A percentile compares a stretch with the other conserved stretches of the same genome.
These are phyloP conservation scores for Pyrgilauda ruficollis DNA, from an alignment of 2,113 vertebrate genomes.

Conservation along the genomic window DNA sequence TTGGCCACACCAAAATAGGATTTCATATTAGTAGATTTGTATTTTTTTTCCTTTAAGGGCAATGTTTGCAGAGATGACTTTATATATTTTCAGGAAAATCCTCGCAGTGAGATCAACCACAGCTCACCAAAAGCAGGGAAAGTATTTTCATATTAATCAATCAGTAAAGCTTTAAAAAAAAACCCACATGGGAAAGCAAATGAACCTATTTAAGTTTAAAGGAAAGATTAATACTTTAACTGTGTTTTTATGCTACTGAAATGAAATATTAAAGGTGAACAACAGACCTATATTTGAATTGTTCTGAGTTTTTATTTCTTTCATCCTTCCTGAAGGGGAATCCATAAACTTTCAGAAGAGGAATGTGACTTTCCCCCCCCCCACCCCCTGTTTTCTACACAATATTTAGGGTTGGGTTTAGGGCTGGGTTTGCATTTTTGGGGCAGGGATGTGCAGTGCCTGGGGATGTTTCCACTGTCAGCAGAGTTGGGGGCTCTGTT, in stretches of 20 bases:
- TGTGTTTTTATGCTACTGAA: conserved; percentile 40
- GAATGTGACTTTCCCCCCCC: rapidly evolving
- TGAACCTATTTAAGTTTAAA: not conserved
- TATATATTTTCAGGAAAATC: not conserved
- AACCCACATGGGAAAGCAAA: not conserved
- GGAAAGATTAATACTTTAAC: not conserved
- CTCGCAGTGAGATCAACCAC: not conserved
- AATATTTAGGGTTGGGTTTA: not conserved
- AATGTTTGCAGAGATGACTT: not conserved
- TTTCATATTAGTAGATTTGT: not conserved
- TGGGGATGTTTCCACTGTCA: not conserved
- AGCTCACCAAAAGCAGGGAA: not conserved
- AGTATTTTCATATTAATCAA: conserved; percentile 22
- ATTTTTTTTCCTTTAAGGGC: not conserved
- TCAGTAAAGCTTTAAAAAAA: not conserved
- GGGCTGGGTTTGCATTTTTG: not conserved
- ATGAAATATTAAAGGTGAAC: conserved; percentile 20
- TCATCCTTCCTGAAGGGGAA: not conserved
- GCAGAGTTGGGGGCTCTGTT: not conserved
- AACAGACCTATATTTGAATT: not conserved
- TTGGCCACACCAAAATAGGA: not conserved
- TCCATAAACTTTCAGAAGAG: not conserved
- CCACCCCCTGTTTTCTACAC: not conserved
- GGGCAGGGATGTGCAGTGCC: no score
- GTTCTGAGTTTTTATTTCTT: not conserved